A percentile compares a stretch with the other conserved stretches of the same genome.
Conservation (phyloP, 2,888 invertebrate species). For the Dorcus hopei region DNA sequence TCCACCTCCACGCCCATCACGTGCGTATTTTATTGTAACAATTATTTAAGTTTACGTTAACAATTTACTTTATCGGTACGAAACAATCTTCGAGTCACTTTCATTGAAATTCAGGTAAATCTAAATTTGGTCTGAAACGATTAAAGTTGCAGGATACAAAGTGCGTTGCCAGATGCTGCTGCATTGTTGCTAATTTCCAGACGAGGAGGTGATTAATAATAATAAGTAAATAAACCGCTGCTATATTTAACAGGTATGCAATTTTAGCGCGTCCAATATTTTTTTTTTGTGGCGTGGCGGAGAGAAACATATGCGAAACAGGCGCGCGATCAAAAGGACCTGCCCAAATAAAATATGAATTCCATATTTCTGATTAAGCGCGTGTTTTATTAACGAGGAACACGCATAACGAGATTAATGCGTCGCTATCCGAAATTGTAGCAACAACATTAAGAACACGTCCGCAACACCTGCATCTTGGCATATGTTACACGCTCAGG, state of each 20-base stretch:
- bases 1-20: too few relatives aligned
- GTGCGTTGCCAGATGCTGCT: too few relatives aligned
- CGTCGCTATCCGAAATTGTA: constrained; percentile 16
- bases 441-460: constrained; percentile 18
- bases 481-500: constrained; percentile 8
- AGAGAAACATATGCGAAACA: background rate
- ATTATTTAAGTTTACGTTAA: background rate
- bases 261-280: background rate
- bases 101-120: too few relatives aligned
- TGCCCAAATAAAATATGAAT: constrained; percentile 1
- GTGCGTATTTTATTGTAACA: too few relatives aligned
- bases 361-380: constrained; percentile 20
- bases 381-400: constrained; percentile 17
- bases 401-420: constrained; percentile 17
- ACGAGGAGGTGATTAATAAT: too few relatives aligned
- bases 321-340: background rate
- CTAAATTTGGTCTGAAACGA: too few relatives aligned
- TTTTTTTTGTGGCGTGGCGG: background rate
- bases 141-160: too few relatives aligned
- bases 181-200: too few relatives aligned
- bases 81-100: background rate
- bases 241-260: too few relatives aligned
- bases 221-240: too few relatives aligned
- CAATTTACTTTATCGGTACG: background rate
- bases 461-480: constrained; percentile 21